Evolutionary conservation across 2,113 vertebrate species (phyloP).

Genomic region (Rhizomys pruinosus): DNA sequence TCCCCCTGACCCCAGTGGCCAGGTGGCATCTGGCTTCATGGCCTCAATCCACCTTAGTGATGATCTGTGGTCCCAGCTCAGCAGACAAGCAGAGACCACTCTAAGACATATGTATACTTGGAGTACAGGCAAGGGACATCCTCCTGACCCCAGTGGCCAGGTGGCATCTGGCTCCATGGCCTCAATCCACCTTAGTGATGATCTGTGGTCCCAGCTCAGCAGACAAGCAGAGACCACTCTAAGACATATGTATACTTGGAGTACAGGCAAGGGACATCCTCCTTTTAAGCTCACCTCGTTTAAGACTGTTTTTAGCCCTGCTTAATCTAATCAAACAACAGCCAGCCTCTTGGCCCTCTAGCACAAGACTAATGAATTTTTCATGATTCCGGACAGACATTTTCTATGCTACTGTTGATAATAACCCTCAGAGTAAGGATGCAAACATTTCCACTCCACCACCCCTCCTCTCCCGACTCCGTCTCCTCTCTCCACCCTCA

Average conservation of each 20-base stretch:
- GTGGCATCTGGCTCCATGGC: neutral
- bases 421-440: constrained; percentile 63
- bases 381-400: constrained; percentile 74
- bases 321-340: constrained; percentile 76
- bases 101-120: neutral
- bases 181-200: neutral
- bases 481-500: neutral
- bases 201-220: neutral
- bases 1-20: neutral
- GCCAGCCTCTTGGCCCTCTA: constrained; percentile 66
- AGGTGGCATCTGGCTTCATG: neutral
- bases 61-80: neutral
- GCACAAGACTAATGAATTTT: constrained; percentile 73
- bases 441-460: constrained; percentile 20
- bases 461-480: neutral
- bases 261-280: neutral
- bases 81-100: neutral
- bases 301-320: constrained; percentile 62
- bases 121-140: neutral
- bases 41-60: neutral
- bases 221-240: neutral
- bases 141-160: neutral
- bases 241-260: neutral
- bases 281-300: constrained; percentile 70
- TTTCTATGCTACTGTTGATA: constrained; percentile 67